Base-by-base conservation (phyloP, 2,888 invertebrate genomes). In the Melinaea menophilus region DNA sequence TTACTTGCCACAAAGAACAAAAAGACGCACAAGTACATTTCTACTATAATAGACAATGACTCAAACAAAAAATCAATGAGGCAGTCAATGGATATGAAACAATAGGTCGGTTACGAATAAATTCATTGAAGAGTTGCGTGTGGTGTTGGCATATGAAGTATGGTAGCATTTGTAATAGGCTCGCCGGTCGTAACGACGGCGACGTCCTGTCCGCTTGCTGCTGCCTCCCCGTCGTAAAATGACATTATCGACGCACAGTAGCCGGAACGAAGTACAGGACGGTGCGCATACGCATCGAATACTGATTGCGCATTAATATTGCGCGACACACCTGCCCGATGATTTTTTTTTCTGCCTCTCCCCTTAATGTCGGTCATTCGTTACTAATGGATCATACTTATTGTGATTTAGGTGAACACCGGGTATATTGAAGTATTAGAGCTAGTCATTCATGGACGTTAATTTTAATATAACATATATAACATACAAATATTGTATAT, bases 181-280 rank as follows among this genome's bases (percentile, higher is more conserved):
- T 85, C 83, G 84, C 79, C 84, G 84, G 88, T 87, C 75, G 73
- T 76, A 86, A 90, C 89, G 90, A 87, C 87, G 87, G 85, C 89
- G 86, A 90, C 90, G 90, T 90, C 90, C 90, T 89, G 88, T 88
- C 88, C 86, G 85, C 84, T 80, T 79, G 72, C 77, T 73, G 72
- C 76, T 77, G 77, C 76, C 79, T 78, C 84, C 87, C 81, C 85
- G 82, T 90, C 90, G 88, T 90, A 90, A 90, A 90, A 89, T 84
- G 86, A 90, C 90, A 90, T 86, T 89, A 90, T 88, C 88, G 88
- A 90, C 84, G 81, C 86, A 89, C 90, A 88, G 90, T 89, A 90
- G 90, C 90, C 90, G 90, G 90, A 90, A 90, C 90, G 89, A 83
- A 81, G 85, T 88, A 90, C 90, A 90, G 90, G 90, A 90, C 90